Evolutionary conservation across 1,140 invertebrate genomes (phyloP).

Genomic region (Arctopsyche grandis): DNA sequence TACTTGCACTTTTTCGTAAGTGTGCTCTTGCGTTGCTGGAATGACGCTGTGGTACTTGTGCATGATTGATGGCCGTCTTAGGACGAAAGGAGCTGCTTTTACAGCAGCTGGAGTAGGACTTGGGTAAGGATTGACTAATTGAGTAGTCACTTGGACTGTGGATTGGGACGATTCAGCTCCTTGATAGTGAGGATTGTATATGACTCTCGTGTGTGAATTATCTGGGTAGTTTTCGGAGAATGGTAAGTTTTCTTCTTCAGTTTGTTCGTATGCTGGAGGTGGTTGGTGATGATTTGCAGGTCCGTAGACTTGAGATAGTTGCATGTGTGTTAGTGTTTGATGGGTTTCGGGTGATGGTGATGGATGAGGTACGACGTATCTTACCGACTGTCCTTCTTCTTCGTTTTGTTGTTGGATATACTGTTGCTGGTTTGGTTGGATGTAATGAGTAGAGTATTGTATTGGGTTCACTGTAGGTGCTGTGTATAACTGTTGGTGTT

Average conservation of each 20-base stretch:
- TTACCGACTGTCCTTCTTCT: conserved; percentile 37
- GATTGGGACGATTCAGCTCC: conserved; percentile 17
- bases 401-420: conserved; percentile 36
- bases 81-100: not conserved
- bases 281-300: conserved; percentile 26
- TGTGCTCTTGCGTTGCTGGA: conserved; percentile 14
- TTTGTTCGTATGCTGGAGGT: conserved; percentile 40
- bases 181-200: conserved; percentile 51
- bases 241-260: conserved; percentile 48
- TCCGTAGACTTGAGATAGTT: conserved; percentile 45
- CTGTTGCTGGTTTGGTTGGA: conserved; percentile 3
- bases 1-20: conserved; percentile 27
- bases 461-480: conserved; percentile 13
- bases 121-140: not conserved
- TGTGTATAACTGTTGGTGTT: conserved; percentile 37
- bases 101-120: not conserved
- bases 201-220: conserved; percentile 56
- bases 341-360: conserved; percentile 21
- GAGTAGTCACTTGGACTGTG: not conserved
- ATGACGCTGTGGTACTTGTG: conserved; percentile 12
- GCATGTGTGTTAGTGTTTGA: conserved; percentile 34
- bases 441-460: conserved; percentile 27
- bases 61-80: not conserved
- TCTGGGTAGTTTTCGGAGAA: conserved; percentile 58
- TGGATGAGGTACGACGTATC: conserved; percentile 46